Evolutionary conservation across 2,113 vertebrate species (phyloP).

Genomic region (Axis porcinus): DNA sequence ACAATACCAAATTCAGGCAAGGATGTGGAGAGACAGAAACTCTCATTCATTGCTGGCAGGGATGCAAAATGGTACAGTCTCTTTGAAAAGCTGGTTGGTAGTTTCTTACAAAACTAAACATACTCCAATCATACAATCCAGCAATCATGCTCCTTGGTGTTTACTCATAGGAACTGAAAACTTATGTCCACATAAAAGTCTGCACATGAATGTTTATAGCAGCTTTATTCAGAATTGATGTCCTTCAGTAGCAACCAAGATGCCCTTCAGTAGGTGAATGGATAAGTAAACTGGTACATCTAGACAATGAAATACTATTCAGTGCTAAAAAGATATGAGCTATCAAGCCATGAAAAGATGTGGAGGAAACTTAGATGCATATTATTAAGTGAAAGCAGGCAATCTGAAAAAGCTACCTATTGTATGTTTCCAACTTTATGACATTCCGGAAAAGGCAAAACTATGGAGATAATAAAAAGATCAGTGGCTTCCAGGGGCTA

Average conservation of each 20-base stretch:
- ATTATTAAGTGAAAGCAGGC: not conserved
- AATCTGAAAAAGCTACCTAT: not conserved
- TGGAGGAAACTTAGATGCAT: not conserved
- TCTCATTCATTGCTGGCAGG: not conserved
- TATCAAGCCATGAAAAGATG: not conserved
- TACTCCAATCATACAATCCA: not conserved
- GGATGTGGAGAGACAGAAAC: not conserved
- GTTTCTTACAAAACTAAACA: not conserved
- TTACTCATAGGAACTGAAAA: not conserved
- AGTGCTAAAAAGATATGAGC: not conserved
- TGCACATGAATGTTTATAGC: not conserved
- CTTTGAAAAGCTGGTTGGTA: not conserved
- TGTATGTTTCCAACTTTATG: not conserved
- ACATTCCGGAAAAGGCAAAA: not conserved
- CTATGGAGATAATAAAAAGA: not conserved
- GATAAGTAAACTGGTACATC: not conserved
- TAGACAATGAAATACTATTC: not conserved
- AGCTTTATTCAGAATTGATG: not conserved
- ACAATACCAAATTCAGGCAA: accelerated
- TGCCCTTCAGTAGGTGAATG: not conserved
- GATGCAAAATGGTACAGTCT: not conserved
- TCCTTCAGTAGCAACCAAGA: not conserved
- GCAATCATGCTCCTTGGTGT: not conserved
- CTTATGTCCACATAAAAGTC: not conserved
- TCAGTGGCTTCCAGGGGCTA: not conserved